phyloP scores from a whole-genome alignment of 2,888 invertebrate genomes.

The Amaurobius ferox region DNA sequence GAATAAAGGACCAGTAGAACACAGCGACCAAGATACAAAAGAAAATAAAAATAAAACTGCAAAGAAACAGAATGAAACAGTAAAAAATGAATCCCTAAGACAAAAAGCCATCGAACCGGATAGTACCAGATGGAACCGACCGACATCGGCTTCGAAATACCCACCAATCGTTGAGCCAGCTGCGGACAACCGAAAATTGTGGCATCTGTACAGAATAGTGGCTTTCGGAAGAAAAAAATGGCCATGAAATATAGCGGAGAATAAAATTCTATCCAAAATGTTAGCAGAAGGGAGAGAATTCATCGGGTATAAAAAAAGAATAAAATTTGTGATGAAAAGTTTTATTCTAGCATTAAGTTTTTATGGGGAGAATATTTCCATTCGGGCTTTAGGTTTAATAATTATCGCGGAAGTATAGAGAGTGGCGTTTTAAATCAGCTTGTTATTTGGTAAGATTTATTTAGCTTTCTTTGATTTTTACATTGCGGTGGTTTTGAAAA shows the following conservation, averaged over 20 bases:
- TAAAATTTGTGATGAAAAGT: neutral
- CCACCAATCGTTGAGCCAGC: conserved; percentile 62
- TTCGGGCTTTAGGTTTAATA: no score
- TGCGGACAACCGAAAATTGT: conserved; percentile 51
- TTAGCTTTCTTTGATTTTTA: no score
- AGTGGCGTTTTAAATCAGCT: no score
- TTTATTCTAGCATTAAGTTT: neutral
- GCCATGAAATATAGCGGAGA: conserved; percentile 58
- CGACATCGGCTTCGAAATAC: conserved; percentile 48
- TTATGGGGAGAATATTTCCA: neutral
- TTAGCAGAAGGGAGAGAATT: conserved; percentile 10
- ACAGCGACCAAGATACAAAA: neutral
- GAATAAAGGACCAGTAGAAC: conserved; percentile 17
- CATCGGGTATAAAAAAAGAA: neutral
- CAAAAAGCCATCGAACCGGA: conserved; percentile 31
- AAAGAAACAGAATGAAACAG: conserved; percentile 8
- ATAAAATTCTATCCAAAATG: conserved; percentile 45
- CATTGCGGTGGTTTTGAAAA: no score
- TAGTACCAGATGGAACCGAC: conserved; percentile 61
- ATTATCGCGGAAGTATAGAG: no score
- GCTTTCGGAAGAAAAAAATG: conserved; percentile 45
- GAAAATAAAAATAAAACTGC: conserved; percentile 19
- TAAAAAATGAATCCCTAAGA: conserved; percentile 20
- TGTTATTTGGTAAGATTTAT: no score
- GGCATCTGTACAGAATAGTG: conserved; percentile 48